These are phyloP conservation scores for Varanus salvator DNA, from an alignment of 2,113 vertebrate species.

Conservation along the genomic window DNA sequence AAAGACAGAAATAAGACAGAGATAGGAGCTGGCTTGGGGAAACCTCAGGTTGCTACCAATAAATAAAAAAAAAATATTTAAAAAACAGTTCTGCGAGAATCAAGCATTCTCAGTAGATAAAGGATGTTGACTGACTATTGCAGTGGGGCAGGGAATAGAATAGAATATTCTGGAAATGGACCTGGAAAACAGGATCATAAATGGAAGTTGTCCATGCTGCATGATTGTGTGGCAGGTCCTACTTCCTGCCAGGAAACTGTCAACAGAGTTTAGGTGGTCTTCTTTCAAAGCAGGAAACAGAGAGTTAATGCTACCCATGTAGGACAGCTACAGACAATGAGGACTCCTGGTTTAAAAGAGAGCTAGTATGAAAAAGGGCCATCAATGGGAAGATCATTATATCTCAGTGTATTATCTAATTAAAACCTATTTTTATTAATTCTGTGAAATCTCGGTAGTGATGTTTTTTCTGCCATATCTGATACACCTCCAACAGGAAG, in stretches of 20 bases:
- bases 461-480: neutral
- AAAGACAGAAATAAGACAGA: neutral
- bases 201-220: neutral
- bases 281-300: neutral
- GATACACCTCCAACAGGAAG: neutral
- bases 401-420: neutral
- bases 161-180: too few species aligned
- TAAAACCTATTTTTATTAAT: conserved; percentile 13
- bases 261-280: neutral
- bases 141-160: too few species aligned
- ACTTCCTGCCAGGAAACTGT: neutral
- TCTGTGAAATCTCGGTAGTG: neutral
- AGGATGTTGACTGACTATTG: too few species aligned
- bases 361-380: neutral
- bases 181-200: too few species aligned
- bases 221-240: neutral
- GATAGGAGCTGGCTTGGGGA: too few species aligned
- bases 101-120: too few species aligned
- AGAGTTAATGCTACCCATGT: neutral
- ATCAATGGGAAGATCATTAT: neutral
- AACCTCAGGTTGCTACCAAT: too few species aligned
- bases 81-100: too few species aligned
- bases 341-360: conserved; percentile 12
- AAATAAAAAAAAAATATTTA: too few species aligned
- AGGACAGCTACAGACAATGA: neutral